Conservation (phyloP, 1,140 invertebrate species). For the Drosophila quadrilineata region DNA sequence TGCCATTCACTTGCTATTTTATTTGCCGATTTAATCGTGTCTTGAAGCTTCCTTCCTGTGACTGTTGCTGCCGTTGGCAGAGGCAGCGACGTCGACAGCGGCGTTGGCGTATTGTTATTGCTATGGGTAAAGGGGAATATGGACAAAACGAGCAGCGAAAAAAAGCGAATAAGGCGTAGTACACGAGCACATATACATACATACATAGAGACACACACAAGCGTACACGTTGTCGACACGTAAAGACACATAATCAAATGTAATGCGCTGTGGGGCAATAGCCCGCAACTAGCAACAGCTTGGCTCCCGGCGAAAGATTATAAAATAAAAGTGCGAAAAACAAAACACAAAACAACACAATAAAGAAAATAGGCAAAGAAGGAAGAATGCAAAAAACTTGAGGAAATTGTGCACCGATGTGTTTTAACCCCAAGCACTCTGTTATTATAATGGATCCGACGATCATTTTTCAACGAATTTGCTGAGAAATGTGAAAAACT, state of each 20-base stretch:
- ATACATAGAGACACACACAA: neutral
- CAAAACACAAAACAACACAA: neutral
- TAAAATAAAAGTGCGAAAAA: slow-evolving; percentile 44
- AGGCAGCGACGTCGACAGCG: neutral
- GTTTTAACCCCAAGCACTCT: slow-evolving; percentile 13
- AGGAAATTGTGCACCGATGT: slow-evolving; percentile 21
- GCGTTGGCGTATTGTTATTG: neutral
- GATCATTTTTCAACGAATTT: slow-evolving; percentile 14
- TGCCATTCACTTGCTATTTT: slow-evolving; percentile 64
- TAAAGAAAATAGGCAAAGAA: too few relatives aligned
- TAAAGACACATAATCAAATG: slow-evolving; percentile 68
- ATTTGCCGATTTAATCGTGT: slow-evolving; percentile 77
- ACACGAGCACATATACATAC: slow-evolving; percentile 12
- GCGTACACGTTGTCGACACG: slow-evolving; percentile 5
- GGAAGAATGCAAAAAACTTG: neutral
- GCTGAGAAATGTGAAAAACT: slow-evolving; percentile 30
- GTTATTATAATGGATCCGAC: slow-evolving; percentile 21
- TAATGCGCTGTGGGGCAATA: slow-evolving; percentile 70
- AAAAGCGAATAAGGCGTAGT: slow-evolving; percentile 70
- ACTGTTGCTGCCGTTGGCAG: slow-evolving; percentile 46
- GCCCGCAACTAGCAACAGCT: slow-evolving; percentile 65
- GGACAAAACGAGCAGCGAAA: slow-evolving; percentile 32
- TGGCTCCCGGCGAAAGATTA: slow-evolving; percentile 48
- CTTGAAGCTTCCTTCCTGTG: slow-evolving; percentile 76
- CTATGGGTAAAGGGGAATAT: slow-evolving; percentile 3